Base-by-base conservation (phyloP, 64 coral and sea anemone species). In the Montipora efflorescens region DNA sequence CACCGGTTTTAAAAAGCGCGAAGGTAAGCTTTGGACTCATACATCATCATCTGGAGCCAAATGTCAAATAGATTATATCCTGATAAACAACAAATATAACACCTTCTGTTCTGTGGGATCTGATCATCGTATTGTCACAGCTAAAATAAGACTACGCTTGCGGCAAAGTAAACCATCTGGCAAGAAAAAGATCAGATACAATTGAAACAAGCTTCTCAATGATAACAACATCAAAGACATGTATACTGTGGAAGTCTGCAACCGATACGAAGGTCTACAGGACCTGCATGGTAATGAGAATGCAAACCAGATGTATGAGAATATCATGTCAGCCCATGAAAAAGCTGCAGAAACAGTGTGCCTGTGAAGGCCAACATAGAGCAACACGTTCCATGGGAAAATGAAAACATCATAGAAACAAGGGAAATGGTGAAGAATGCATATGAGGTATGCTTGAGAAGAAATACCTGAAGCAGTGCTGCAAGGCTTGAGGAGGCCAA, bases 21-120 rank as follows among this genome's bases (percentile, higher is more conserved):
- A 9, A 67, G 91, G 82, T n/a, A 93, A 93, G 55, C 59, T 75
- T 47, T 93, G 91, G 91, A 93, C 91, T 36, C 80, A 80, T 64
- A 7, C 16, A 16, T 22, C 16, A 66, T 0, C 81, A 13, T 23
- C 59, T 4, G 20, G 51, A 59, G 10, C 75, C 18, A 58, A 58
- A 76, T 50, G 80, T 16, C 80, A 92, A 48, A n/a, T 87, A 48
- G 80, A 92, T 75, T 92, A 92, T 49, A 92, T 92, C 59, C 43
- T 92, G 48, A 77, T 86, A 51, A 48, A 68, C 13, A 77, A 92
- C 15, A 92, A 92, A 43, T 78, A 57, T 61, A 87, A 84, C 58
- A 14, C 80, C 58, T 66, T 87, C 20, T 58, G 47, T 50, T n/a
- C 55, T n/a, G 53, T 92, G 2, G 91, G 82, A 53, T 79, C 91